These are phyloP conservation scores for Smutsia gigantea DNA, from an alignment of 2,797 vertebrate species.

Conservation along the genomic window DNA sequence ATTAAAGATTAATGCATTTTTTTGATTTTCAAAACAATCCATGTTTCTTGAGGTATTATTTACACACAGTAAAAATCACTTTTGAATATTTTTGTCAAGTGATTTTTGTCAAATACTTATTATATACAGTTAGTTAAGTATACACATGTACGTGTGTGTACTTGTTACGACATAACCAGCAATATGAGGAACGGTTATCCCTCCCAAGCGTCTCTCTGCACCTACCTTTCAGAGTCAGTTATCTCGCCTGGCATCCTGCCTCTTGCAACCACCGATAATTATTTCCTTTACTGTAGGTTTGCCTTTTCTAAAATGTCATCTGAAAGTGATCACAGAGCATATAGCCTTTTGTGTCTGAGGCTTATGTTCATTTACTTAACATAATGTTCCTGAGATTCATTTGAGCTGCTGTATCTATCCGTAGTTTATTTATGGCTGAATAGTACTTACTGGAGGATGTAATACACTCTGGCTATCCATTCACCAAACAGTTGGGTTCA, in stretches of 20 bases:
- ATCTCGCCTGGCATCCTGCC: not conserved
- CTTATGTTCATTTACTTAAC: not conserved
- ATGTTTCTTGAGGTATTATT: not conserved
- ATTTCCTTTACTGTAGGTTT: not conserved
- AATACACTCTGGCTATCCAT: no score
- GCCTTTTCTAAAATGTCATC: not conserved
- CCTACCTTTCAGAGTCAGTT: not conserved
- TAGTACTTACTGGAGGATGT: rapidly evolving
- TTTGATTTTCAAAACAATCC: not conserved
- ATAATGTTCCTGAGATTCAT: not conserved
- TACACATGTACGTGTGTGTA: not conserved
- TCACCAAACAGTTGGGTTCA: not conserved
- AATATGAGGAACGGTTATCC: not conserved
- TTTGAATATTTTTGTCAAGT: no score
- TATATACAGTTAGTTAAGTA: not conserved
- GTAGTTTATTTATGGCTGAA: not conserved
- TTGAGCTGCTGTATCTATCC: no score
- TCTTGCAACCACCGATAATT: not conserved
- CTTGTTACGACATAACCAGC: not conserved
- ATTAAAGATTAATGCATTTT: not conserved
- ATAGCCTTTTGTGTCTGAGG: not conserved
- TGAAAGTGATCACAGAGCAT: not conserved
- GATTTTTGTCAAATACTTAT: not conserved
- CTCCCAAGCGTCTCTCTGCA: not conserved
- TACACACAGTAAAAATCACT: not conserved